Evolutionary conservation across 2,797 vertebrate genomes (phyloP).

Genomic region (Enteromius paludinosus): DNA sequence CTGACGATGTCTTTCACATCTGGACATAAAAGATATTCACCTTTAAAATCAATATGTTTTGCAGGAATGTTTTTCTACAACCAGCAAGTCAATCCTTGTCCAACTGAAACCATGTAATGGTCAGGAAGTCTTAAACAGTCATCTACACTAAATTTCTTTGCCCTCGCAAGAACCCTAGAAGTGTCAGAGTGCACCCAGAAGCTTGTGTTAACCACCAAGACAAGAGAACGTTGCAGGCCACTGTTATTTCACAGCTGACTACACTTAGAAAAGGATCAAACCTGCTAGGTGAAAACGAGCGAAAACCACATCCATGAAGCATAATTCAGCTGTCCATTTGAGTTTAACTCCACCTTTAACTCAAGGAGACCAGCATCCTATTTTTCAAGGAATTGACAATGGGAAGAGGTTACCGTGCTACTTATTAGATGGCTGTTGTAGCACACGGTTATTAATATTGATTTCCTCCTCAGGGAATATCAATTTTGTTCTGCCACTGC

Average conservation of each 20-base stretch:
- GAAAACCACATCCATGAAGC: background rate
- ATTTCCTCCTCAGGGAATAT: slow-evolving; percentile 74
- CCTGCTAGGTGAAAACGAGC: background rate
- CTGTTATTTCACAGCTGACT: slow-evolving; percentile 51
- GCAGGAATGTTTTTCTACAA: background rate
- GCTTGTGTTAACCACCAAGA: slow-evolving; percentile 43
- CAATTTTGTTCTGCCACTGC: slow-evolving; percentile 74
- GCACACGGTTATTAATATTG: slow-evolving; percentile 77
- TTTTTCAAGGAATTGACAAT: slow-evolving; percentile 64
- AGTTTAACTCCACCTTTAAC: slow-evolving; percentile 51
- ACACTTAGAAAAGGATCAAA: slow-evolving; percentile 22
- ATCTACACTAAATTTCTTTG: slow-evolving; percentile 12
- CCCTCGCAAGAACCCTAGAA: slow-evolving; percentile 1
- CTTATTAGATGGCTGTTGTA: slow-evolving; percentile 70
- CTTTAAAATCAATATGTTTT: background rate
- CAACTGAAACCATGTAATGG: background rate
- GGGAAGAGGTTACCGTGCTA: slow-evolving; percentile 67
- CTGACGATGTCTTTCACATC: too few relatives aligned
- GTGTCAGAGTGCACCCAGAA: slow-evolving; percentile 11
- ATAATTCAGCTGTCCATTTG: slow-evolving; percentile 54
- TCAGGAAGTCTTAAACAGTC: slow-evolving; percentile 4
- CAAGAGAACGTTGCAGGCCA: slow-evolving; percentile 26
- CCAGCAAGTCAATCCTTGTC: background rate
- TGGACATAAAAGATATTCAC: background rate
- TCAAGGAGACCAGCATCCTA: slow-evolving; percentile 49